phyloP scores from a whole-genome alignment of 2,888 invertebrate genomes.

The Ormyrus rosae region DNA sequence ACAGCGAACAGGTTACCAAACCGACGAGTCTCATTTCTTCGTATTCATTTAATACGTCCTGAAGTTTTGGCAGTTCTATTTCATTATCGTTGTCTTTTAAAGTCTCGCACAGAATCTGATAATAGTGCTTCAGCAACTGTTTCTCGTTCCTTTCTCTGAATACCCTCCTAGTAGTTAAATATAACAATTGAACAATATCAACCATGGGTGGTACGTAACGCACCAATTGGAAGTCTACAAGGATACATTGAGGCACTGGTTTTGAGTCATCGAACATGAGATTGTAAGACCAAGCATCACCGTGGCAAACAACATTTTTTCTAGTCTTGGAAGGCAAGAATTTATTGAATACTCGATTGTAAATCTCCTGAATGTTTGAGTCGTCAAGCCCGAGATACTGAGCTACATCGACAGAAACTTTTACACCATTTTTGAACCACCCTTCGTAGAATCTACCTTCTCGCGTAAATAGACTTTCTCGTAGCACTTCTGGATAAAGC shows the following conservation, averaged over 20 bases:
- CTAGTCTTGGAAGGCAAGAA: slow-evolving; percentile 49
- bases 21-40: slow-evolving; percentile 66
- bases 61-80: slow-evolving; percentile 59
- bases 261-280: slow-evolving; percentile 77
- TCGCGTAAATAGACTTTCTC: background rate
- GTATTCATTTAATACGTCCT: slow-evolving; percentile 61
- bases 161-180: slow-evolving; percentile 51
- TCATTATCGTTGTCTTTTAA: slow-evolving; percentile 52
- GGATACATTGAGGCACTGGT: slow-evolving; percentile 78
- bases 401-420: slow-evolving; percentile 33
- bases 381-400: background rate
- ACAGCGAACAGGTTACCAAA: slow-evolving; percentile 62
- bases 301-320: slow-evolving; percentile 78
- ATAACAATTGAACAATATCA: slow-evolving; percentile 57
- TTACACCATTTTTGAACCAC: slow-evolving; percentile 51
- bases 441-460: background rate
- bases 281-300: slow-evolving; percentile 82
- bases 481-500: slow-evolving; percentile 19
- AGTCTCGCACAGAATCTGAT: slow-evolving; percentile 56
- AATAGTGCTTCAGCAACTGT: slow-evolving; percentile 77
- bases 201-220: slow-evolving; percentile 75
- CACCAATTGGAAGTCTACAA: slow-evolving; percentile 84
- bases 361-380: slow-evolving; percentile 40
- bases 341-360: slow-evolving; percentile 30
- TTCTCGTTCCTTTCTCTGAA: slow-evolving; percentile 75